Evolutionary conservation across 2,113 vertebrate genomes (phyloP).

Genomic region (Pitta sordida): DNA sequence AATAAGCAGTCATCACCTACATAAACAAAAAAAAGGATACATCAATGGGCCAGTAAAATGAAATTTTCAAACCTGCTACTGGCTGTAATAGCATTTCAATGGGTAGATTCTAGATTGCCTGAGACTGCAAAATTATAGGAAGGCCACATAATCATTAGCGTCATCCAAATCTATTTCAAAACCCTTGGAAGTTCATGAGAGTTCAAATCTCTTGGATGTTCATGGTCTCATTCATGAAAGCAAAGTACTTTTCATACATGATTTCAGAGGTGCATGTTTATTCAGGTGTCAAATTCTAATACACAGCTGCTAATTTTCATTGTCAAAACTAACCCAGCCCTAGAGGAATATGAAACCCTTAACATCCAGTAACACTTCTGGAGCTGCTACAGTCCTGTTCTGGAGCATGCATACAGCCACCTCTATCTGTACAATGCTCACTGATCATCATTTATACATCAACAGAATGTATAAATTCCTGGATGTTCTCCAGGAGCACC

Average conservation of each 20-base stretch:
- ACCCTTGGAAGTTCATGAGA: not conserved
- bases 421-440: not conserved
- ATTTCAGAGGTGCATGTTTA: not conserved
- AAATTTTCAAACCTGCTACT: not conserved
- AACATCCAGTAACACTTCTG: not conserved
- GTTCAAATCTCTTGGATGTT: not conserved
- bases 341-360: not conserved
- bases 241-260: not conserved
- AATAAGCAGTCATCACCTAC: not conserved
- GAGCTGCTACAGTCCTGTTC: not conserved
- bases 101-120: not conserved
- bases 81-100: not conserved
- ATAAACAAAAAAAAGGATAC: not conserved
- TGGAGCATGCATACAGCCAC: not conserved
- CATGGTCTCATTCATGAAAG: not conserved
- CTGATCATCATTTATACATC: not conserved
- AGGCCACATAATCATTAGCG: not conserved
- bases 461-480: not conserved
- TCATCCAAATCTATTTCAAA: not conserved
- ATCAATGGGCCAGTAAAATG: not conserved
- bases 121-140: not conserved
- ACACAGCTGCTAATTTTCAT: not conserved
- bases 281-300: not conserved
- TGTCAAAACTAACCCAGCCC: not conserved
- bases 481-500: not conserved